phyloP scores from a whole-genome alignment of 53 echinoderm and acorn worm genomes.

The Zoroaster sp. region DNA sequence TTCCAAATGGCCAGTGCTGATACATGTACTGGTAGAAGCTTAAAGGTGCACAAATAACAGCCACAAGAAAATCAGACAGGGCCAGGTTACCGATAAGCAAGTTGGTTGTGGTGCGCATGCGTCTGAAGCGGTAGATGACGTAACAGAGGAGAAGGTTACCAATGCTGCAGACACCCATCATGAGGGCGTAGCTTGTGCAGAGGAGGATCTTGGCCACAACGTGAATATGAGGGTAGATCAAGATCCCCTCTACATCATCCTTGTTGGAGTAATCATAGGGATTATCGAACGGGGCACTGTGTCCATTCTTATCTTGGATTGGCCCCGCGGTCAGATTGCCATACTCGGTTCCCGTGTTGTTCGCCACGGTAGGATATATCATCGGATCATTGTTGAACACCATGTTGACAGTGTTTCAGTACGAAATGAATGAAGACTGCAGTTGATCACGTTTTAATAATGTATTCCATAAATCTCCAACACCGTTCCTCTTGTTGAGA shows the following conservation, averaged over 20 bases:
- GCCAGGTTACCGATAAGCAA: conserved; percentile 93
- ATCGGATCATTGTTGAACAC: not conserved
- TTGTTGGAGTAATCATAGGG: conserved; percentile 29
- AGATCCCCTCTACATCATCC: not conserved
- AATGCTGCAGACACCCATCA: conserved; percentile 84
- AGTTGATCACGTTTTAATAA: not conserved
- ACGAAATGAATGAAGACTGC: not conserved
- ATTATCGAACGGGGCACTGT: not conserved
- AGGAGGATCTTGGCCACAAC: conserved; percentile 62
- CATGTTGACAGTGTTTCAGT: not conserved
- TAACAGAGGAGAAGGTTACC: conserved; percentile 90
- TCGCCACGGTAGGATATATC: not conserved
- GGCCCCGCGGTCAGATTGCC: not conserved
- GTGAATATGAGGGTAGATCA: conserved; percentile 30
- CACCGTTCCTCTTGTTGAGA: too few species aligned
- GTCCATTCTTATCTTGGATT: not conserved
- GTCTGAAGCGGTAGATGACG: conserved; percentile 83
- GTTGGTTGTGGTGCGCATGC: conserved; percentile 95
- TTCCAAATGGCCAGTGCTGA: conserved; percentile 89
- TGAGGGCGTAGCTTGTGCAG: conserved; percentile 76
- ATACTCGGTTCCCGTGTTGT: not conserved
- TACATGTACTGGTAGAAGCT: conserved; percentile 85
- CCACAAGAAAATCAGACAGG: conserved; percentile 88
- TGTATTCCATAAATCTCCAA: not conserved
- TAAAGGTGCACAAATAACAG: conserved; percentile 84